Percentiles rank a stretch among this genome's conserved stretches.
phyloP scores from a whole-genome alignment of 2,888 invertebrate species.

The Idaea biselata region DNA sequence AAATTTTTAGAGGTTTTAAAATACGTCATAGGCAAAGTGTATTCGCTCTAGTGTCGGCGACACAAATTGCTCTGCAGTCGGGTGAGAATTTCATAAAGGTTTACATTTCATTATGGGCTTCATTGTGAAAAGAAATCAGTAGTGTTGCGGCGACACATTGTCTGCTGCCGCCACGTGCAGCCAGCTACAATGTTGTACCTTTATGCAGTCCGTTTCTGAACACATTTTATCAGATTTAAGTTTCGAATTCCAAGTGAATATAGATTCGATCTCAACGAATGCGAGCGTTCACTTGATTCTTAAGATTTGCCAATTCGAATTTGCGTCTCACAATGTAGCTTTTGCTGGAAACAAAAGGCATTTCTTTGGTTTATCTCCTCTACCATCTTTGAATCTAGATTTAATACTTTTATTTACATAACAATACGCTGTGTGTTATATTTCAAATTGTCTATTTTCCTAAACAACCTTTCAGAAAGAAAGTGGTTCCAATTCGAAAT shows the following conservation, averaged over 20 bases:
- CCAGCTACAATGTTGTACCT: no score
- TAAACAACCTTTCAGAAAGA: no score
- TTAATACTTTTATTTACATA: background rate
- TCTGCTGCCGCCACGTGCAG: no score
- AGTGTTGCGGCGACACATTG: no score
- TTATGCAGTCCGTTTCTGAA: background rate
- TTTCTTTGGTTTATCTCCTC: background rate
- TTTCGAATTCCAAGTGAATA: background rate
- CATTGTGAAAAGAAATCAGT: no score
- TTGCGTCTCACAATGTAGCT: conserved; percentile 26
- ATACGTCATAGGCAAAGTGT: no score
- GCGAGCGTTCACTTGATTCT: conserved; percentile 16
- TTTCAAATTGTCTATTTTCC: background rate
- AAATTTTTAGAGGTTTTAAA: no score
- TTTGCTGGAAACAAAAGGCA: background rate
- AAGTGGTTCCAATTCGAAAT: no score
- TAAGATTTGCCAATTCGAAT: conserved; percentile 17
- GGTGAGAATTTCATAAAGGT: no score
- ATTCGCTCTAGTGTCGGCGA: no score
- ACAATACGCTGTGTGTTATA: background rate
- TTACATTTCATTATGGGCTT: no score
- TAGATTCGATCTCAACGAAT: conserved; percentile 15
- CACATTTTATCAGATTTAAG: conserved; percentile 7
- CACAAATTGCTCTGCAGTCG: no score
- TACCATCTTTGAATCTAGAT: background rate